These are phyloP conservation scores for Tapera naevia DNA, from an alignment of 2,797 vertebrate species.

Conservation along the genomic window DNA sequence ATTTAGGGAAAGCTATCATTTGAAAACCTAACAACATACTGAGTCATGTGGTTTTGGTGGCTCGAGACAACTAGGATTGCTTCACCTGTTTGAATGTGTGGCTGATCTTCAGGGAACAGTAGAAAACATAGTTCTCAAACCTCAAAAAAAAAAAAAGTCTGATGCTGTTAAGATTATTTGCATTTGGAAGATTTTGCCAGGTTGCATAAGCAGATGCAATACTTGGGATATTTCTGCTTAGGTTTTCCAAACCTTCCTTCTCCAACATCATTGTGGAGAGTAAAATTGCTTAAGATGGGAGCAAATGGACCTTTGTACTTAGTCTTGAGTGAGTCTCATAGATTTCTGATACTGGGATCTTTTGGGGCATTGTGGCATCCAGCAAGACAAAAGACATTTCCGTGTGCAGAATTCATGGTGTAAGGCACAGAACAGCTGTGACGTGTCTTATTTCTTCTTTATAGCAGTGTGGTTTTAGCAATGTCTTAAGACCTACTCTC, in stretches of 20 bases:
- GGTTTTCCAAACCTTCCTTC: slow-evolving; percentile 27
- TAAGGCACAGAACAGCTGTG: background rate
- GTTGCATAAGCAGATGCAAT: slow-evolving; percentile 39
- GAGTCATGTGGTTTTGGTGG: background rate
- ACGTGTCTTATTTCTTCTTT: background rate
- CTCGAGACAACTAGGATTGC: background rate
- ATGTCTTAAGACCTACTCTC: background rate
- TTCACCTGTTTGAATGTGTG: background rate
- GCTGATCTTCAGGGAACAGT: background rate
- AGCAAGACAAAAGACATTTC: background rate
- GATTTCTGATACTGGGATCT: background rate
- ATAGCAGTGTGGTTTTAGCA: no score
- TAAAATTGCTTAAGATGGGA: background rate
- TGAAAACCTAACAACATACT: background rate
- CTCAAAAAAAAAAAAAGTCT: background rate
- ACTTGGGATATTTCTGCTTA: slow-evolving; percentile 21
- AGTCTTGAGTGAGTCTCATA: background rate
- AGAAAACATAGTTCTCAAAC: slow-evolving; percentile 40
- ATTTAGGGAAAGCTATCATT: background rate
- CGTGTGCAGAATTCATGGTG: background rate
- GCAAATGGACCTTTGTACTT: background rate
- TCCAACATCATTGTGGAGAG: background rate
- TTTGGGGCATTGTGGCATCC: background rate
- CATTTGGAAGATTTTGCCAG: slow-evolving; percentile 13
- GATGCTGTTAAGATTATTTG: slow-evolving; percentile 18